Conservation (phyloP, 2,797 vertebrate genomes). For the Macroramphosus scolopax region DNA sequence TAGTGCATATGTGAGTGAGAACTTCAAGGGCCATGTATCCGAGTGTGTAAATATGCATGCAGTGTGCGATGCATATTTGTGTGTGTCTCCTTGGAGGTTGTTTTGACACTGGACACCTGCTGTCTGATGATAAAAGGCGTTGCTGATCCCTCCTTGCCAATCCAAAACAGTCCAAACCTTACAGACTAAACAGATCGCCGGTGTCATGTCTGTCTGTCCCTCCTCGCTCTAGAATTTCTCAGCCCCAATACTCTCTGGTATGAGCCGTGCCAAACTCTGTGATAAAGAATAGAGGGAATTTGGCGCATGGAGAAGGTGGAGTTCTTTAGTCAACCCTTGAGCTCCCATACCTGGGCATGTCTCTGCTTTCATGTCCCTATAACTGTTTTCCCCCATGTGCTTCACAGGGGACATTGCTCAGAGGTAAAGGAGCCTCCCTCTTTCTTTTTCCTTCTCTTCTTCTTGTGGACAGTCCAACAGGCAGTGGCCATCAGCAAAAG, state of each 20-base stretch:
- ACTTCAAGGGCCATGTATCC: conserved; percentile 33
- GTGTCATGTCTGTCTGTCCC: conserved; percentile 23
- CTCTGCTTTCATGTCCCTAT: conserved; percentile 36
- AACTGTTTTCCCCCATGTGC: conserved; percentile 18
- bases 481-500: conserved; percentile 73
- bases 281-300: conserved; percentile 43
- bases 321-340: conserved; percentile 22
- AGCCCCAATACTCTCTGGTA: conserved; percentile 20
- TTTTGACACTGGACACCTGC: conserved; percentile 80
- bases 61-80: conserved; percentile 51
- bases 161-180: conserved; percentile 46
- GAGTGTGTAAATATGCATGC: conserved; percentile 55
- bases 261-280: conserved; percentile 38
- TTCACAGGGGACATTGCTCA: conserved; percentile 80
- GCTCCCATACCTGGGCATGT: conserved; percentile 24
- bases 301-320: conserved; percentile 25
- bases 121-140: conserved; percentile 57
- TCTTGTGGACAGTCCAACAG: conserved; percentile 80
- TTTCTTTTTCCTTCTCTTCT: conserved; percentile 80
- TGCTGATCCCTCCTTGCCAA: conserved; percentile 34
- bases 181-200: conserved; percentile 47
- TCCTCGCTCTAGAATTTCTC: conserved; percentile 25
- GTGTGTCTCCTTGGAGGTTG: conserved; percentile 65
- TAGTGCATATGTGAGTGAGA: conserved; percentile 38
- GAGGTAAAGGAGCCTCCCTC: conserved; percentile 74